These are phyloP conservation scores for Chromis chromis DNA, from an alignment of 2,797 vertebrate genomes.

Conservation along the genomic window DNA sequence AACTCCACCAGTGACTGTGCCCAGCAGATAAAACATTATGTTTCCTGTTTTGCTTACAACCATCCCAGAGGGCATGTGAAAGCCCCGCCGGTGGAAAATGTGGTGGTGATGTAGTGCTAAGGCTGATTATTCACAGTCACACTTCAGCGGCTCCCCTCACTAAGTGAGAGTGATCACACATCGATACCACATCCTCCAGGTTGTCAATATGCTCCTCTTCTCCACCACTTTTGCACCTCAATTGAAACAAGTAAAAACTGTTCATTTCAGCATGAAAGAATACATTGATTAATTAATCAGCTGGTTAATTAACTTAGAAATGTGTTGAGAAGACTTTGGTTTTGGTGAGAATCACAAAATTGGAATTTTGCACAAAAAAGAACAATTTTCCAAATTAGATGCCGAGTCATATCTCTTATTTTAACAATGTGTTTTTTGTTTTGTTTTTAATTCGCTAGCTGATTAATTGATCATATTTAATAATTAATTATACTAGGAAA, in stretches of 20 bases:
- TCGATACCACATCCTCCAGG: constrained; percentile 70
- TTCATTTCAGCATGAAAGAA: constrained; percentile 32
- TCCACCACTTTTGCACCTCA: constrained; percentile 28
- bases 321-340: background rate
- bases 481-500: background rate
- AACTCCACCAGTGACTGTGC: constrained; percentile 21
- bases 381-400: constrained; percentile 21
- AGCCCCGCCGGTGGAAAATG: constrained; percentile 54
- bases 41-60: constrained; percentile 55
- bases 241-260: constrained; percentile 37
- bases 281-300: constrained; percentile 29
- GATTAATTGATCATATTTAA: no score
- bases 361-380: background rate
- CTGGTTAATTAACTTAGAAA: constrained; percentile 30
- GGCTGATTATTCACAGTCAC: constrained; percentile 75
- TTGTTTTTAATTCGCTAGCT: no score
- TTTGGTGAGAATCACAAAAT: constrained; percentile 5
- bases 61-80: constrained; percentile 41
- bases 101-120: constrained; percentile 48
- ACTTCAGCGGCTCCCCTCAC: constrained; percentile 57
- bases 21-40: constrained; percentile 51
- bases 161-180: constrained; percentile 77
- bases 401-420: background rate
- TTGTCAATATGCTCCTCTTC: constrained; percentile 66
- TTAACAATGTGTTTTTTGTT: background rate